Base-by-base conservation (phyloP, 2,797 vertebrate species). In the Hipposideros larvatus region DNA sequence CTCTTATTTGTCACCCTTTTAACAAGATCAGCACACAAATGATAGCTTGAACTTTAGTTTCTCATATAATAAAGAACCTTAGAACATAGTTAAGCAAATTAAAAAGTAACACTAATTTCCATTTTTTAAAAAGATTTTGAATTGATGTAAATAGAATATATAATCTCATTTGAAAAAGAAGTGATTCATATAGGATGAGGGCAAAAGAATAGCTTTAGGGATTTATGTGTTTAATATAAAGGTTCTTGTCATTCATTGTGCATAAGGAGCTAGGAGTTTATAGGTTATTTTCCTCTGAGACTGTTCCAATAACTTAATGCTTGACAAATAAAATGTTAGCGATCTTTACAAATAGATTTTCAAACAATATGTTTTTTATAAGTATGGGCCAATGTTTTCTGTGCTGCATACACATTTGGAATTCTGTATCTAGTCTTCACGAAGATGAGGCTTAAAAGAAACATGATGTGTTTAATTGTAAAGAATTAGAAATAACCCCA, bases 351-450 rank as follows among this genome's bases (percentile, higher is more conserved):
- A 89, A 70, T 37, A 57, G 43, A 77, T 88, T 55, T 87, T 43
- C 70, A 91, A 75, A 87, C 15, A 83, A 0, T 70, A 70, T 34
- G 57, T 15, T 31, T 53, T 75, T 92, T 77, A 61, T 78, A 65
- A 87, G 24, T 71, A 22, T 77, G 46, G 14, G 24, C 63, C 43
- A 89, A 19, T 77, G 61, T 95, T 77, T 51, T 70, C 46, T 82
- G 2, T 84, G 63, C 34, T 78, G 31, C 51, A 74, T 41, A 59
- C 18, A 80, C n/a, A 31, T 93, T 86, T 68, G 34, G 61, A 82
- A 68, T 96, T 96, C 66, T 87, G 41, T 55, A 19, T 85, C 11
- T 89, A 73, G 21, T 65, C 79, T 88, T 94, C 37, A 71, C 8
- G 22, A 78, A 89, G 53, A 84, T 71, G 57, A 84, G 57, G 43